Conservation (phyloP, 1,140 invertebrate species). For the Brachionus rubens region DNA sequence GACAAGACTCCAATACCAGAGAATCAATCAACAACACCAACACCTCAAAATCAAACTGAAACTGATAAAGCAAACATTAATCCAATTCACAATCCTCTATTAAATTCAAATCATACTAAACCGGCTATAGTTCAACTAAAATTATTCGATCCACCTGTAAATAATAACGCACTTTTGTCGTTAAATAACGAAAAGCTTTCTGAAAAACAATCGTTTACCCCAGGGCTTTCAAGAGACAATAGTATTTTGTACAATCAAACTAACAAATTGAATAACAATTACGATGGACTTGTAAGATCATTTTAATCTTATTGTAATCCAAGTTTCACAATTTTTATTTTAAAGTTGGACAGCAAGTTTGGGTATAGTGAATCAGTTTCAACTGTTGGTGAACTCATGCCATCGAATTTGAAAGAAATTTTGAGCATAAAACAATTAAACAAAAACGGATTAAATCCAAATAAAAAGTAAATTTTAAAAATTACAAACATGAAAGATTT, state of each 20-base stretch:
- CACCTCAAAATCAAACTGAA: neutral
- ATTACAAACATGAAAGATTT: neutral
- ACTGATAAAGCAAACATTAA: neutral
- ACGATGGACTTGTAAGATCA: slow-evolving; percentile 12
- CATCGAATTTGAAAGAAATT: slow-evolving; percentile 12
- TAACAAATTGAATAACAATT: neutral
- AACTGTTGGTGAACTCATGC: slow-evolving; percentile 9
- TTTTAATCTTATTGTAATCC: no score
- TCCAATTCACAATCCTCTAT: no score
- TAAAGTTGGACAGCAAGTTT: slow-evolving; percentile 20
- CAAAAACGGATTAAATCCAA: neutral
- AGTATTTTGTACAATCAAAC: slow-evolving; percentile 26
- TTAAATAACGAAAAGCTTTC: neutral
- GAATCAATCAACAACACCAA: neutral
- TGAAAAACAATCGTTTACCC: slow-evolving; percentile 12
- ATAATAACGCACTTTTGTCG: slow-evolving; percentile 5
- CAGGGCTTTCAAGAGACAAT: slow-evolving; percentile 11
- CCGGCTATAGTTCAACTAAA: slow-evolving; percentile 21
- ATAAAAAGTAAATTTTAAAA: neutral
- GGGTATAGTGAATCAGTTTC: slow-evolving; percentile 26
- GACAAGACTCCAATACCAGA: neutral
- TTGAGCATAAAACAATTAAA: slow-evolving; percentile 22
- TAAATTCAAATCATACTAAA: neutral
- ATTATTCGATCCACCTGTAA: slow-evolving; percentile 26
- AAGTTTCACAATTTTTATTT: neutral